phyloP scores from a whole-genome alignment of 2,888 invertebrate species.

The Luffia ferchaultella region DNA sequence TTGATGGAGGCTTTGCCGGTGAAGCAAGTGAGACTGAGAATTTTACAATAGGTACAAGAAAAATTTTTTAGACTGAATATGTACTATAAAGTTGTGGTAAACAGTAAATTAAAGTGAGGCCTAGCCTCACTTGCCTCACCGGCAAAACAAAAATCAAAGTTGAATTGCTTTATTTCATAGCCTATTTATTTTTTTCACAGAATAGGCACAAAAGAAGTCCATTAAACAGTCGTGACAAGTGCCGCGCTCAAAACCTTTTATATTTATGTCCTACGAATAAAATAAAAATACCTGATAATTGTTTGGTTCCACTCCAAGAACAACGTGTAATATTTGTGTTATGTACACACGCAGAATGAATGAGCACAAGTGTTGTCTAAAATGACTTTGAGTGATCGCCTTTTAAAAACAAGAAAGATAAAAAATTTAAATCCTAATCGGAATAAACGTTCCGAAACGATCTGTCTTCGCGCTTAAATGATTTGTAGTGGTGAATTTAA shows the following conservation, averaged over 20 bases:
- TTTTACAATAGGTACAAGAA: no score
- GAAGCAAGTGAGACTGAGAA: no score
- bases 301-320: neutral
- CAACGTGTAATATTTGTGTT: neutral
- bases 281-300: neutral
- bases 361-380: neutral
- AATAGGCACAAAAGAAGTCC: neutral
- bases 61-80: no score
- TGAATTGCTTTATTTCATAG: no score
- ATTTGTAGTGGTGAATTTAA: no score
- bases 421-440: neutral
- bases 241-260: neutral
- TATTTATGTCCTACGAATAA: neutral
- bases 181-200: no score
- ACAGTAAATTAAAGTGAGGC: no score
- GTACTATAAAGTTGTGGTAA: no score
- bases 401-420: neutral
- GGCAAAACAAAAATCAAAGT: no score
- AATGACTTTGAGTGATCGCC: neutral
- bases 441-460: neutral
- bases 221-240: neutral
- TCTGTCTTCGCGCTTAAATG: no score
- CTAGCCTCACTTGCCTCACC: no score
- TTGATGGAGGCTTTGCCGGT: no score
- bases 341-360: neutral